Conservation (phyloP, 2,113 vertebrate genomes). For the Opisthocomus hoazin region DNA sequence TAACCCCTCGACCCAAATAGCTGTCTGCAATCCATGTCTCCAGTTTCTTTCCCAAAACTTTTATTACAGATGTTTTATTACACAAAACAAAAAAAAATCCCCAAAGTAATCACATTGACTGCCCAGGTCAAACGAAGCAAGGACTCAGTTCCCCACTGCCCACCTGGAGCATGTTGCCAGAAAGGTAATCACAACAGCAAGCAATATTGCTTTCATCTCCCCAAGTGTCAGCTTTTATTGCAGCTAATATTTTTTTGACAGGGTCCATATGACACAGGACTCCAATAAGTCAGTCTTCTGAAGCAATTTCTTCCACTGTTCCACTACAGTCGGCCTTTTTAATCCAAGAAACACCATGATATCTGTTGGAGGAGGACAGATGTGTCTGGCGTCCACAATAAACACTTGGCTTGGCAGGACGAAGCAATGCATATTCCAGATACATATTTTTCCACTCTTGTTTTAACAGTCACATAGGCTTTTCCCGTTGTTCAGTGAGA, state of each 20-base stretch:
- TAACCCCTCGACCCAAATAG: constrained; percentile 26
- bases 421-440: constrained; percentile 57
- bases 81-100: neutral
- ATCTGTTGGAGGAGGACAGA: constrained; percentile 61
- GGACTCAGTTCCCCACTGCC: neutral
- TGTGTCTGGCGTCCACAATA: constrained; percentile 58
- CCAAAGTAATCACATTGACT: neutral
- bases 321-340: constrained; percentile 25
- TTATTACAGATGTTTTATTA: constrained; percentile 25
- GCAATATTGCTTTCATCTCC: constrained; percentile 10
- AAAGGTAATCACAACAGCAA: neutral
- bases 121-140: neutral
- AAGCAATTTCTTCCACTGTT: constrained; percentile 57
- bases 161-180: neutral
- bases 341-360: constrained; percentile 58
- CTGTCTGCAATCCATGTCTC: neutral
- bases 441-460: constrained; percentile 60
- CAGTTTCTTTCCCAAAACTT: neutral
- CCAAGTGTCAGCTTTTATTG: neutral
- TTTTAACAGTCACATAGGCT: constrained; percentile 51
- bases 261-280: neutral
- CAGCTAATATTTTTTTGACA: constrained; percentile 28
- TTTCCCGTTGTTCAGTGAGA: constrained; percentile 29
- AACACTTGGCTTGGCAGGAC: constrained; percentile 59
- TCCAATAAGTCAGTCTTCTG: constrained; percentile 30